phyloP scores from a whole-genome alignment of 1,140 invertebrate genomes.

The Lithobius niger region DNA sequence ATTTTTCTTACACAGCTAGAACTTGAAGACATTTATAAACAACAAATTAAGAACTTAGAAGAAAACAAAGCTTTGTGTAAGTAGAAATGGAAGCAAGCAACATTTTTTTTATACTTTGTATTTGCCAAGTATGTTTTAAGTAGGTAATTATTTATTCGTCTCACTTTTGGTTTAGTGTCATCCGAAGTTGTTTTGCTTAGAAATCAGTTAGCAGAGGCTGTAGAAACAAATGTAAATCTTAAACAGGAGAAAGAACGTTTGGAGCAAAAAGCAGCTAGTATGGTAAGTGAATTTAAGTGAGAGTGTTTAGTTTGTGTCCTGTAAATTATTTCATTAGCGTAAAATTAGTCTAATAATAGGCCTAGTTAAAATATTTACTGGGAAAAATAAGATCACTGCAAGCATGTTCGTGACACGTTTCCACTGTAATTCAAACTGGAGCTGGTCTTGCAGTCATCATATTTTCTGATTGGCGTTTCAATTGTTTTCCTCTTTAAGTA shows the following conservation, averaged over 20 bases:
- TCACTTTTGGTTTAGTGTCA: slow-evolving; percentile 9
- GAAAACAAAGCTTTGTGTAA: slow-evolving; percentile 15
- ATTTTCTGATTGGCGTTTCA: no score
- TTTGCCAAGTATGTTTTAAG: not conserved
- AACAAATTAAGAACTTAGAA: slow-evolving; percentile 18
- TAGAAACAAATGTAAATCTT: slow-evolving; percentile 19
- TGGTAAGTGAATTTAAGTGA: slow-evolving; percentile 20
- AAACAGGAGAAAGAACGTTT: slow-evolving; percentile 26
- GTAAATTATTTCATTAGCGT: not conserved
- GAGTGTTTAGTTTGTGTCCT: no score
- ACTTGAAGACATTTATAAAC: slow-evolving; percentile 11
- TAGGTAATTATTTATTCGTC: not conserved
- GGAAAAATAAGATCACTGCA: no score
- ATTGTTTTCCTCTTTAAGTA: not conserved
- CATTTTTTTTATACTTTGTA: not conserved
- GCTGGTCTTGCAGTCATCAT: no score
- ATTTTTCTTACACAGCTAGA: not conserved
- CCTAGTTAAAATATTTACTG: no score
- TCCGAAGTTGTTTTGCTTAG: slow-evolving; percentile 20
- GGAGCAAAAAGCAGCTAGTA: slow-evolving; percentile 22
- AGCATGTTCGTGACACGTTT: no score
- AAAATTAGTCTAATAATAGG: not conserved
- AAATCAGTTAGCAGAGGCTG: slow-evolving; percentile 17
- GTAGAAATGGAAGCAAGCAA: no score
- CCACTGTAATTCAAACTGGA: no score